Conservation (phyloP, 2,888 invertebrate genomes). For the Epinotia brunnichana region DNA sequence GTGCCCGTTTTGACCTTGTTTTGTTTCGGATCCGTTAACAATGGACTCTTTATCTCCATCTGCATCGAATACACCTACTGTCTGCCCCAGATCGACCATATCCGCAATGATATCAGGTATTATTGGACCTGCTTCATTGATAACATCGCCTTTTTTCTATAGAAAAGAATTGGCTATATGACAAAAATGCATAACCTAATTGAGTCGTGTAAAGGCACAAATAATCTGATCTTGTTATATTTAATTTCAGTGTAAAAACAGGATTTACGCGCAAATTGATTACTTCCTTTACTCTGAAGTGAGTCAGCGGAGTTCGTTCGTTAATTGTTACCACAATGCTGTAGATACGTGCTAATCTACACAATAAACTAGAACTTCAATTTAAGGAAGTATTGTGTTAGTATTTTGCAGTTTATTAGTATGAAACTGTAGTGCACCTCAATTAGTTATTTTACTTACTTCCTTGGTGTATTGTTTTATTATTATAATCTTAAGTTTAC, state of each 20-base stretch:
- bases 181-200: slow-evolving; percentile 16
- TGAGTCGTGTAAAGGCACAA: slow-evolving; percentile 6
- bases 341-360: background rate
- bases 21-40: slow-evolving; percentile 41
- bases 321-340: slow-evolving; percentile 11
- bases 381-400: slow-evolving; percentile 6
- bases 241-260: slow-evolving; percentile 26
- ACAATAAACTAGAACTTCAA: background rate
- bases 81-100: slow-evolving; percentile 41
- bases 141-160: slow-evolving; percentile 19
- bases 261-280: slow-evolving; percentile 30
- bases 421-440: background rate
- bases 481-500: too few relatives aligned
- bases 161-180: slow-evolving; percentile 2
- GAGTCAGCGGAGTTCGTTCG: slow-evolving; percentile 11
- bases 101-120: slow-evolving; percentile 37
- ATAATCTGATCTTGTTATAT: slow-evolving; percentile 3
- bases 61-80: slow-evolving; percentile 38
- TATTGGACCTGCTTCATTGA: slow-evolving; percentile 29
- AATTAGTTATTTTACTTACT: too few relatives aligned
- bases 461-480: too few relatives aligned
- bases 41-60: slow-evolving; percentile 39
- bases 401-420: background rate
- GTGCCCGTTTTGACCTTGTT: slow-evolving; percentile 47
- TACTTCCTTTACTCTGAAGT: slow-evolving; percentile 27